Conservation (phyloP, 1,140 invertebrate genomes). For the Diachasmimorpha longicaudata region DNA sequence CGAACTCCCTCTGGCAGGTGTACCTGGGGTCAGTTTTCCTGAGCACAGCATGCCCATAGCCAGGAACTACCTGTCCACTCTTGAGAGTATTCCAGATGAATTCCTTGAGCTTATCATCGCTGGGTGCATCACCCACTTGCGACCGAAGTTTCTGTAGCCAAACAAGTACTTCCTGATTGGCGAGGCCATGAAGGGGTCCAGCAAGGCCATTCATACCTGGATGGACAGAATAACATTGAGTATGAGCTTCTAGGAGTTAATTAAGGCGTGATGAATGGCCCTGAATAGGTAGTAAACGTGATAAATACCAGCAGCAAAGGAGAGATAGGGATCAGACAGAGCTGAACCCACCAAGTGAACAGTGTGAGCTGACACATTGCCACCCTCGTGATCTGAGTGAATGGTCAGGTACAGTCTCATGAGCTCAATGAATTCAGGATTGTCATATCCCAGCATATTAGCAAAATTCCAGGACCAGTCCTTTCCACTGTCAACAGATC, state of each 20-base stretch:
- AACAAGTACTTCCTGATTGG: conserved; percentile 92
- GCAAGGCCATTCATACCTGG: conserved; percentile 85
- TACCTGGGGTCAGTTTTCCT: conserved; percentile 96
- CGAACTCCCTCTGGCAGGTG: conserved; percentile 94
- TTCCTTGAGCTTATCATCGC: conserved; percentile 87
- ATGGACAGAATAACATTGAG: too few species aligned
- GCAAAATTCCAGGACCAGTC: conserved; percentile 97
- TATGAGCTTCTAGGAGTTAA: too few species aligned
- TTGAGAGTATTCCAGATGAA: conserved; percentile 96
- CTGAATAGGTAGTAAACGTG: too few species aligned
- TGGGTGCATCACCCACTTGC: conserved; percentile 81
- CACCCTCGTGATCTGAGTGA: conserved; percentile 95
- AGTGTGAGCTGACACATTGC: conserved; percentile 95
- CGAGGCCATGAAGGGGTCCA: conserved; percentile 94
- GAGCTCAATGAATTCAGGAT: conserved; percentile 87
- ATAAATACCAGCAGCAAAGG: conserved; percentile 81
- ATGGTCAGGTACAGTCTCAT: conserved; percentile 96
- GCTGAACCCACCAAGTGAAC: conserved; percentile 95
- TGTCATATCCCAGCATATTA: conserved; percentile 90
- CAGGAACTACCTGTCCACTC: conserved; percentile 93
- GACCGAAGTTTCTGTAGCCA: conserved; percentile 83
- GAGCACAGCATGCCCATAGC: conserved; percentile 96
- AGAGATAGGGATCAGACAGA: conserved; percentile 92
- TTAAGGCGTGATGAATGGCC: too few species aligned
- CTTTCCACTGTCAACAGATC: conserved; percentile 85